phyloP scores from a whole-genome alignment of 2,888 invertebrate species.

The Drosophila prostipennis region DNA sequence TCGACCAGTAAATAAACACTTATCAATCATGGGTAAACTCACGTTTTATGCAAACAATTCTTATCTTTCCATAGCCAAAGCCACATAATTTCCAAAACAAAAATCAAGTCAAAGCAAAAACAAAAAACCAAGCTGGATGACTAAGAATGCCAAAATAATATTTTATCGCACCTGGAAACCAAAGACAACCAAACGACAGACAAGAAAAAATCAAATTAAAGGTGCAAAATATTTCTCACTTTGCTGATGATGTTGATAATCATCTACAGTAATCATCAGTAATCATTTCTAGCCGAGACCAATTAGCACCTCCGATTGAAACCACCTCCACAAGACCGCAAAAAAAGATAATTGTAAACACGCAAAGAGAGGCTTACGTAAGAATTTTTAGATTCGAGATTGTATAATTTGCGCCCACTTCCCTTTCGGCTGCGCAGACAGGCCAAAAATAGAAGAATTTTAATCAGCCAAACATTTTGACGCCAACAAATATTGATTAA shows the following conservation, averaged over 20 bases:
- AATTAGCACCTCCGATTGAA: slow-evolving; percentile 27
- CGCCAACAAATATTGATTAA: slow-evolving; percentile 69
- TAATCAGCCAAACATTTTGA: slow-evolving; percentile 71
- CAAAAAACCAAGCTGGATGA: slow-evolving; percentile 36
- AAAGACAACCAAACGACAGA: neutral
- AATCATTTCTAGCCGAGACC: slow-evolving; percentile 24
- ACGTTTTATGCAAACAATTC: slow-evolving; percentile 61
- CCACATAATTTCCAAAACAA: slow-evolving; percentile 12
- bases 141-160: slow-evolving; percentile 27
- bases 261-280: slow-evolving; percentile 23
- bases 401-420: slow-evolving; percentile 26
- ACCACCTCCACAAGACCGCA: slow-evolving; percentile 7
- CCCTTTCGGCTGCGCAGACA: slow-evolving; percentile 28
- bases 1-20: slow-evolving; percentile 16
- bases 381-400: slow-evolving; percentile 7
- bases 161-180: slow-evolving; percentile 4
- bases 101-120: neutral
- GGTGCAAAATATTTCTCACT: slow-evolving; percentile 28
- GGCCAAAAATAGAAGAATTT: slow-evolving; percentile 59
- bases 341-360: slow-evolving; percentile 24
- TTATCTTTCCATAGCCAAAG: slow-evolving; percentile 44
- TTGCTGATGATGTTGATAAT: slow-evolving; percentile 24
- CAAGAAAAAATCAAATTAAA: neutral
- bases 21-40: slow-evolving; percentile 46
- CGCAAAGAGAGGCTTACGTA: slow-evolving; percentile 32